These are phyloP conservation scores for Caradrina kadenii DNA, from an alignment of 2,888 invertebrate genomes.

Conservation along the genomic window DNA sequence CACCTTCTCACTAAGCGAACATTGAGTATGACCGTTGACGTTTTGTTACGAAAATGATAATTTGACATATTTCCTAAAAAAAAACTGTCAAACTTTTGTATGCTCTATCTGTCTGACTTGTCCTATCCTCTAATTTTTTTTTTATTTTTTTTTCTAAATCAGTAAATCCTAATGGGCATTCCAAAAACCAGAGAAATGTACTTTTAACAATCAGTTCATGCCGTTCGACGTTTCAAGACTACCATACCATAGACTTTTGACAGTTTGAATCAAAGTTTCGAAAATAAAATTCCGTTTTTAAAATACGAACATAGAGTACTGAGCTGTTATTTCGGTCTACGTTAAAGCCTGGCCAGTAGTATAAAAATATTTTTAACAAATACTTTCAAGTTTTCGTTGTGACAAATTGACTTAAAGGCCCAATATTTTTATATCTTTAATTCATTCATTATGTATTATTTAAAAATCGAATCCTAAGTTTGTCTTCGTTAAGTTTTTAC, in stretches of 20 bases:
- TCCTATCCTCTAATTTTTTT: neutral
- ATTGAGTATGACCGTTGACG: no score
- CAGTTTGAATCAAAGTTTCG: neutral
- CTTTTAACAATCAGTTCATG: neutral
- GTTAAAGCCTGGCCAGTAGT: neutral
- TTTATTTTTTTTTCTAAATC: neutral
- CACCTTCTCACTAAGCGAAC: no score
- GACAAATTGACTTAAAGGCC: neutral
- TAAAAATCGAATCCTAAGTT: neutral
- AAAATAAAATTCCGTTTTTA: neutral
- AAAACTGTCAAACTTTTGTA: no score
- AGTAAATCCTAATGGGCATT: neutral
- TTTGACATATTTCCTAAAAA: no score
- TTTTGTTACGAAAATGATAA: no score
- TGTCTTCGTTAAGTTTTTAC: neutral
- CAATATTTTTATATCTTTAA: neutral
- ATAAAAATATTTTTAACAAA: neutral
- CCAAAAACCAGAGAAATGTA: neutral
- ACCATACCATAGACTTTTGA: conserved; percentile 11
- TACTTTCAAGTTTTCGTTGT: neutral
- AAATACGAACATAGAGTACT: neutral
- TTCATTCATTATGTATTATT: neutral
- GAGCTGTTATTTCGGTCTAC: neutral
- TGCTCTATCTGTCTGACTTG: no score
- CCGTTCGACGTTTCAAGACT: neutral